phyloP scores from a whole-genome alignment of 2,113 vertebrate genomes.

The Ochotona princeps region DNA sequence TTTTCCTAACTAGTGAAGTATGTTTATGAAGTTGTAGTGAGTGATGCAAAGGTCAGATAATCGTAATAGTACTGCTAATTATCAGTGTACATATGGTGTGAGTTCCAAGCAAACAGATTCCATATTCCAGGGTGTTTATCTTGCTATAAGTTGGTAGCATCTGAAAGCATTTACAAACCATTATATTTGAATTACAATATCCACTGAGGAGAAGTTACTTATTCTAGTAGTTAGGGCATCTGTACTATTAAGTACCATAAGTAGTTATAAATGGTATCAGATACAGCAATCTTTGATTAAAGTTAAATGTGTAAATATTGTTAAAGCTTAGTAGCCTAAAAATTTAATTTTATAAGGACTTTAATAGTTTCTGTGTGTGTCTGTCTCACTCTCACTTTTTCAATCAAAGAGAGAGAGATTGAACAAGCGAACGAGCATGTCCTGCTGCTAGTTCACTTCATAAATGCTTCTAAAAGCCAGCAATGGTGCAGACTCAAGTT shows the following conservation, averaged over 20 bases:
- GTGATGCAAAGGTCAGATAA: conserved; percentile 74
- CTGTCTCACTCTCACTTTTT: too few species aligned
- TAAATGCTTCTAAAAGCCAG: too few species aligned
- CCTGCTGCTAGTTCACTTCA: too few species aligned
- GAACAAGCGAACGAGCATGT: too few species aligned
- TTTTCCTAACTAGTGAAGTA: conserved; percentile 80
- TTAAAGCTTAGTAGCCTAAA: not conserved
- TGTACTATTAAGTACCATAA: conserved; percentile 74
- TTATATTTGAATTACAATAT: not conserved
- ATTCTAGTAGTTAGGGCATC: not conserved
- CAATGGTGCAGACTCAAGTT: too few species aligned
- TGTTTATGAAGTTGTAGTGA: conserved; percentile 79
- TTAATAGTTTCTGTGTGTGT: not conserved
- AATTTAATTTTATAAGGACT: conserved; percentile 41
- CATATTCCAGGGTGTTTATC: not conserved
- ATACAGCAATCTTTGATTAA: conserved; percentile 70
- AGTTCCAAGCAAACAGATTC: not conserved
- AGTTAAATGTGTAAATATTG: conserved; percentile 70
- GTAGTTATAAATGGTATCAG: conserved; percentile 63
- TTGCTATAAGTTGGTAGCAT: not conserved
- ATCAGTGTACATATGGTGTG: conserved; percentile 77
- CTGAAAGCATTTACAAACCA: not conserved
- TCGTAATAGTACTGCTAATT: conserved; percentile 76
- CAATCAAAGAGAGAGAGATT: too few species aligned
- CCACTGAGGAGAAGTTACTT: not conserved